Conservation (phyloP, 2,888 invertebrate genomes). For the Tetrapedia diversipes region DNA sequence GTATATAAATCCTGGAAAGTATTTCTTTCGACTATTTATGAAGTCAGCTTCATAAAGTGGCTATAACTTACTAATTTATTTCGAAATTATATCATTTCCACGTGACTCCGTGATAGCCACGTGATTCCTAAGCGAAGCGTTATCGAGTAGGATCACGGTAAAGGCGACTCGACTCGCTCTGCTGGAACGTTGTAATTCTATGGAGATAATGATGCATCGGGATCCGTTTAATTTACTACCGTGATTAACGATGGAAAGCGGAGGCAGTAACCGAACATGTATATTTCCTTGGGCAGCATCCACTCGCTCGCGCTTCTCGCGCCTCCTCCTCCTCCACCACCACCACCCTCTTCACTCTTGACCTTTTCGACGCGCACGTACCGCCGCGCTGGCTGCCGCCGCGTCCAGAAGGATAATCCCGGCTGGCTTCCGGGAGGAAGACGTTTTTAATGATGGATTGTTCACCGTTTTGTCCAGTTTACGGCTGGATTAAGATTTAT, state of each 20-base stretch:
- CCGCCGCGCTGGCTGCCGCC: constrained; percentile 1
- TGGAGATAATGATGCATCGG: constrained; percentile 60
- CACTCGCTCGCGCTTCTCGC: neutral
- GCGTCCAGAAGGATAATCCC: constrained; percentile 36
- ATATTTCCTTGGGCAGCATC: constrained; percentile 61
- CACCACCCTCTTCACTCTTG: constrained; percentile 25
- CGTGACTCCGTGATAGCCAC: neutral
- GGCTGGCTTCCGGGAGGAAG: constrained; percentile 63
- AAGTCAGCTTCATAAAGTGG: no score
- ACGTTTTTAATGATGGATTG: constrained; percentile 63
- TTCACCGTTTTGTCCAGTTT: constrained; percentile 45
- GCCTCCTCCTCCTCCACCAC: neutral
- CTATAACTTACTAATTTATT: no score
- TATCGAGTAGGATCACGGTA: neutral
- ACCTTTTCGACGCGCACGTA: constrained; percentile 62
- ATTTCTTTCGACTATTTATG: no score
- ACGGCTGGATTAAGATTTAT: constrained; percentile 44
- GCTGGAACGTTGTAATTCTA: constrained; percentile 55
- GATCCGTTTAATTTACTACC: constrained; percentile 67
- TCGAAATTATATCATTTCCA: neutral
- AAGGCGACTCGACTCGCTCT: constrained; percentile 29
- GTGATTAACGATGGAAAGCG: constrained; percentile 71
- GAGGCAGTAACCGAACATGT: constrained; percentile 61
- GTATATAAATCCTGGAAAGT: no score
- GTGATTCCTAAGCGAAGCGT: neutral